Percentiles rank a stretch among this genome's conserved stretches.
Evolutionary conservation across 2,797 vertebrate species (phyloP).

Genomic region (Sebastes minor): DNA sequence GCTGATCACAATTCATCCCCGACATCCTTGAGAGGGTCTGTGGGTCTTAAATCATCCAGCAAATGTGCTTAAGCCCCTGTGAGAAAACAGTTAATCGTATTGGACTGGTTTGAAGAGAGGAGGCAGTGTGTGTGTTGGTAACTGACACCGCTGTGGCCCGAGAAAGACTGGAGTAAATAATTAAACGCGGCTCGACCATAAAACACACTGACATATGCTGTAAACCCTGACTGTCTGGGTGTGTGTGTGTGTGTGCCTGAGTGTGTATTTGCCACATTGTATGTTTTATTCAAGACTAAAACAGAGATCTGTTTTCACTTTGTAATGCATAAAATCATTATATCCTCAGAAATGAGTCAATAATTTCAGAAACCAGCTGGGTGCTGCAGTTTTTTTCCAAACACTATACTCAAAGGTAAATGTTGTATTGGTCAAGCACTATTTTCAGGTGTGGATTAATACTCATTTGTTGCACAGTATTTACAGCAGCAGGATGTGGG

Average conservation of each 20-base stretch:
- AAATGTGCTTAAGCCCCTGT: not conserved
- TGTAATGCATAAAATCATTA: not conserved
- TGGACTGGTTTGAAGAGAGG: not conserved
- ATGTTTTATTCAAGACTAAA: constrained; percentile 44
- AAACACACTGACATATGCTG: constrained; percentile 67
- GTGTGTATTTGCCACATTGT: not conserved
- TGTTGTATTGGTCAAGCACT: not conserved
- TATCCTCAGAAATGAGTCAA: not conserved
- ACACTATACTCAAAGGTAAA: not conserved
- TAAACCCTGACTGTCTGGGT: constrained; percentile 37
- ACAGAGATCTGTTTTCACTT: not conserved
- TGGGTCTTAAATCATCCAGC: constrained; percentile 29
- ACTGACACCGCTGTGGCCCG: constrained; percentile 57
- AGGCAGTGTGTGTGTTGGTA: constrained; percentile 45
- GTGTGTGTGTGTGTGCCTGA: constrained; percentile 9
- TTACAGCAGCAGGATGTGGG: not conserved
- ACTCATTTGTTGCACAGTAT: not conserved
- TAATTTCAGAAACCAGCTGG: not conserved
- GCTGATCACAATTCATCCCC: constrained; percentile 71
- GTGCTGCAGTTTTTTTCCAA: not conserved
- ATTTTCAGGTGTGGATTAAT: not conserved
- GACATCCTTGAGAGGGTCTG: constrained; percentile 64
- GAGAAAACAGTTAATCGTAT: not conserved
- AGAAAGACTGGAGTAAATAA: constrained; percentile 79
- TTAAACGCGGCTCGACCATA: constrained; percentile 87